Percentiles rank a stretch among this genome's conserved stretches.
phyloP scores from a whole-genome alignment of 2,888 invertebrate species.

The Perizoma affinitatum region DNA sequence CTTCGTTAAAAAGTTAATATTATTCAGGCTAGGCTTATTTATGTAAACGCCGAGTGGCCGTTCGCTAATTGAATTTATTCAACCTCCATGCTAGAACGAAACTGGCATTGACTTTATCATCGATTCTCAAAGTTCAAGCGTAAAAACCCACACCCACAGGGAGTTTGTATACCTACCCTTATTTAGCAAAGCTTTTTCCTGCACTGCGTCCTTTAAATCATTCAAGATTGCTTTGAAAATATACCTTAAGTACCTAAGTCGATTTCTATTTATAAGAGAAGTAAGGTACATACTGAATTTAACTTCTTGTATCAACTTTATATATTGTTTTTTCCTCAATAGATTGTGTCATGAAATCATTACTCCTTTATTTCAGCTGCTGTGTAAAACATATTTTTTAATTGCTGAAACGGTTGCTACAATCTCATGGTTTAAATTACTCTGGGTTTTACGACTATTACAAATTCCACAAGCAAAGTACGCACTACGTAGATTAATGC shows the following conservation, averaged over 20 bases:
- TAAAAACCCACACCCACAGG: constrained; percentile 14
- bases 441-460: constrained; percentile 32
- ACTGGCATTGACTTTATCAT: neutral
- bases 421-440: constrained; percentile 26
- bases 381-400: constrained; percentile 5
- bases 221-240: constrained; percentile 4
- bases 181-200: constrained; percentile 39
- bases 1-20: neutral
- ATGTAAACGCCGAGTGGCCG: constrained; percentile 18
- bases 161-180: constrained; percentile 21
- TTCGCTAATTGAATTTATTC: constrained; percentile 23
- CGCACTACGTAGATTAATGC: constrained; percentile 43
- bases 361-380: no score
- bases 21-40: constrained; percentile 9
- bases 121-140: neutral
- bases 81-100: constrained; percentile 13
- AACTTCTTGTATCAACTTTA: no score
- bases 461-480: constrained; percentile 30
- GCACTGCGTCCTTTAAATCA: constrained; percentile 16
- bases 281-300: no score
- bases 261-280: no score
- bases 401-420: constrained; percentile 27
- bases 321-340: no score
- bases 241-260: no score
- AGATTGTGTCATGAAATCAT: no score